phyloP scores from a whole-genome alignment of 2,113 vertebrate species.

The Rhadina sibilatrix region DNA sequence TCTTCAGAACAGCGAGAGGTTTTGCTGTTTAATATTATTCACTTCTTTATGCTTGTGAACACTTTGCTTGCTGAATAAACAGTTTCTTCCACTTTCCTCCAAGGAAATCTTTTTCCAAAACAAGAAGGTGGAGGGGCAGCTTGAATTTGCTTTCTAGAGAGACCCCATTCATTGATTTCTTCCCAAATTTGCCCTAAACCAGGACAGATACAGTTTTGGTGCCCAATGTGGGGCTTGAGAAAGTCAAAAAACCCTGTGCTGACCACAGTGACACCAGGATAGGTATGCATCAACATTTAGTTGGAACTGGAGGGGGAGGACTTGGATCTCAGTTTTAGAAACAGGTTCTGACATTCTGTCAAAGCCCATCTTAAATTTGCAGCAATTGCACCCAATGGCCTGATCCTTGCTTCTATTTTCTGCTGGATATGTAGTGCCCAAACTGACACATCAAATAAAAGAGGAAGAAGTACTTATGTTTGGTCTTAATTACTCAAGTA shows the following conservation, averaged over 20 bases:
- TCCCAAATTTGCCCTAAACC: background rate
- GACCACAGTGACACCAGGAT: background rate
- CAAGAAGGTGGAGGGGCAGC: fast-evolving
- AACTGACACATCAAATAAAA: background rate
- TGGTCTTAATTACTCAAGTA: background rate
- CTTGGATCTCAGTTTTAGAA: background rate
- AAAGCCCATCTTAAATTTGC: background rate
- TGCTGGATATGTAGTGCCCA: background rate
- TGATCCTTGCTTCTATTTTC: background rate
- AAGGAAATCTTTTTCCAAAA: background rate
- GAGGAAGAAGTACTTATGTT: background rate
- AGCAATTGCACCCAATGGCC: background rate
- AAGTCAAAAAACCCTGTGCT: background rate
- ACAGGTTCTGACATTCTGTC: background rate
- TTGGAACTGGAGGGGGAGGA: background rate
- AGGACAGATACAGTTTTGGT: background rate
- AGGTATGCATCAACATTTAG: background rate
- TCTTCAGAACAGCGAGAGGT: background rate
- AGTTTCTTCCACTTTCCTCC: background rate
- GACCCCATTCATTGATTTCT: background rate
- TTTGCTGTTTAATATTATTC: background rate
- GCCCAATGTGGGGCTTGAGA: fast-evolving
- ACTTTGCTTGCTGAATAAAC: background rate
- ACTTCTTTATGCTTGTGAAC: background rate
- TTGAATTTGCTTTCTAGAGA: background rate